Conservation (phyloP, 2,888 invertebrate species). For the Machimus atricapillus region DNA sequence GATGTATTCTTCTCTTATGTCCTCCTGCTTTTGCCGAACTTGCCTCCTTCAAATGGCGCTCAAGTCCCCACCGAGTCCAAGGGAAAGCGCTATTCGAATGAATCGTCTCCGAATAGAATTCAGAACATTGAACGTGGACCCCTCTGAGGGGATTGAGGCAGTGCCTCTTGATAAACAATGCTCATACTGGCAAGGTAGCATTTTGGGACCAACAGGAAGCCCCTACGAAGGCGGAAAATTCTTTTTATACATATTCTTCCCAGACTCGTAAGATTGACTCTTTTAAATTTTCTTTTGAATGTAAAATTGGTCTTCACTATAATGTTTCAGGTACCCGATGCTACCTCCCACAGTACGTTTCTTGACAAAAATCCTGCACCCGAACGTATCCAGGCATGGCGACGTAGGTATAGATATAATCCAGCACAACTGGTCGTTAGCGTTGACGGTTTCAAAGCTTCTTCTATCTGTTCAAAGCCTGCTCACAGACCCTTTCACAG, state of each 20-base stretch:
- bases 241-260: conserved; percentile 88
- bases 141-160: conserved; percentile 62
- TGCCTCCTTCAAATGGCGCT: conserved; percentile 87
- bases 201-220: conserved; percentile 89
- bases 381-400: conserved; percentile 93
- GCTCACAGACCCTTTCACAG: conserved; percentile 88
- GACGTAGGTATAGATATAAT: conserved; percentile 96
- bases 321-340: conserved; percentile 78
- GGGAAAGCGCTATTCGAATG: conserved; percentile 83
- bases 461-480: conserved; percentile 87
- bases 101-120: conserved; percentile 82
- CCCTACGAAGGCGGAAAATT: conserved; percentile 95
- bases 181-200: conserved; percentile 90
- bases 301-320: background rate
- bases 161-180: conserved; percentile 61
- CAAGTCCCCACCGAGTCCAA: conserved; percentile 70
- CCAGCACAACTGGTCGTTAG: conserved; percentile 95
- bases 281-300: background rate
- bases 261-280: conserved; percentile 69
- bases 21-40: conserved; percentile 84
- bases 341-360: conserved; percentile 90
- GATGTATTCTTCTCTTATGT: conserved; percentile 73
- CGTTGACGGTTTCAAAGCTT: conserved; percentile 88
- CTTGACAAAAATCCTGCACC: conserved; percentile 91
- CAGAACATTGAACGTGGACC: conserved; percentile 58